Conservation (phyloP, 2,888 invertebrate species). For the Lycia hirtaria region DNA sequence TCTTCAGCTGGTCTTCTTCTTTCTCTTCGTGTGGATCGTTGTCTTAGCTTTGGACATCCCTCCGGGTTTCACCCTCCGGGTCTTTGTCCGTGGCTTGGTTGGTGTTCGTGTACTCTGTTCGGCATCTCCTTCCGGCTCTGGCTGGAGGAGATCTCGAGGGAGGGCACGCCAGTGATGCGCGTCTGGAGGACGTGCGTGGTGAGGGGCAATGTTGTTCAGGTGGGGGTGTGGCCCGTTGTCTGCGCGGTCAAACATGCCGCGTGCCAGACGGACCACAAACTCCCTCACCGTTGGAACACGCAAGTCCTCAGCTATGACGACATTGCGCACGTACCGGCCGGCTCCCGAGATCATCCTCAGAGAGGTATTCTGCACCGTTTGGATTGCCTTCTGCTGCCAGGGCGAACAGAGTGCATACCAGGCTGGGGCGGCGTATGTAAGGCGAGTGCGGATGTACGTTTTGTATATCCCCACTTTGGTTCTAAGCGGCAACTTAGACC, state of each 20-base stretch:
- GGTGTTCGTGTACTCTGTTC: too few relatives aligned
- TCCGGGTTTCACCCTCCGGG: too few relatives aligned
- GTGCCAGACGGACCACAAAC: neutral
- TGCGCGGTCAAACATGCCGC: slow-evolving; percentile 5
- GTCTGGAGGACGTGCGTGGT: neutral
- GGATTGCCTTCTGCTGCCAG: neutral
- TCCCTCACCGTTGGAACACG: slow-evolving; percentile 8
- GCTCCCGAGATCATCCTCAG: neutral
- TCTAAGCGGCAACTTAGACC: slow-evolving; percentile 33
- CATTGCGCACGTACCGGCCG: slow-evolving; percentile 16
- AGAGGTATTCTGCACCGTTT: slow-evolving; percentile 2
- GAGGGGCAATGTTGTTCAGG: neutral
- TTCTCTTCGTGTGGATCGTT: too few relatives aligned
- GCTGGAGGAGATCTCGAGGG: neutral
- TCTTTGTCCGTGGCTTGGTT: too few relatives aligned
- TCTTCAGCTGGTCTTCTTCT: too few relatives aligned
- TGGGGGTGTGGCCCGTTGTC: slow-evolving; percentile 8
- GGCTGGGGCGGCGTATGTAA: slow-evolving; percentile 33
- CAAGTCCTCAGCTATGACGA: slow-evolving; percentile 17
- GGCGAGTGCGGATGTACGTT: slow-evolving; percentile 31
- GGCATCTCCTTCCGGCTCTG: neutral
- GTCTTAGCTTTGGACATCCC: too few relatives aligned
- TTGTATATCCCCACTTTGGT: slow-evolving; percentile 41
- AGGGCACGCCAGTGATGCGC: neutral
- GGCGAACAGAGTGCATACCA: slow-evolving; percentile 17